These are phyloP conservation scores for Hipposideros larvatus DNA, from an alignment of 2,797 vertebrate species.

Conservation along the genomic window DNA sequence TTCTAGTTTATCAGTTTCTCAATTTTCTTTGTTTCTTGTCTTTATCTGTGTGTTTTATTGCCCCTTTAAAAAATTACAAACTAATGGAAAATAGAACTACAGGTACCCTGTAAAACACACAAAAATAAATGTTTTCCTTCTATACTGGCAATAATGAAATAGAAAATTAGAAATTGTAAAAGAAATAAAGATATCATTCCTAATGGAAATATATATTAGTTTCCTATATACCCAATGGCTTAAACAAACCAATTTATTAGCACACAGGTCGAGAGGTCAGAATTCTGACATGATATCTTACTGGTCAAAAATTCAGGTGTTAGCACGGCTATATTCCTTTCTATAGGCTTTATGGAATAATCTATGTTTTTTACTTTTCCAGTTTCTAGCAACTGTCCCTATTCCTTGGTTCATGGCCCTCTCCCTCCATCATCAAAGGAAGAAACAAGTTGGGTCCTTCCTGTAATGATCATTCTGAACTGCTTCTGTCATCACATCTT, in stretches of 20 bases:
- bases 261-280: not conserved
- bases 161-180: not conserved
- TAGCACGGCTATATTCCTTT: not conserved
- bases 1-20: not conserved
- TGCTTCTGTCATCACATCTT: not conserved
- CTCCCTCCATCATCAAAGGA: not conserved
- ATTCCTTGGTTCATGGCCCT: not conserved
- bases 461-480: not conserved
- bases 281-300: not conserved
- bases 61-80: not conserved
- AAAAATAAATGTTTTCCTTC: not conserved
- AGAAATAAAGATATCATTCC: not conserved
- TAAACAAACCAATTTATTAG: not conserved
- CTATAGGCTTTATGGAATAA: not conserved
- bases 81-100: not conserved
- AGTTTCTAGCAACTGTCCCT: not conserved
- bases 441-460: not conserved
- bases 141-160: not conserved
- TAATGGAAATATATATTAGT: not conserved
- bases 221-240: not conserved
- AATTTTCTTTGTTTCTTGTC: not conserved
- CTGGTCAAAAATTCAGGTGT: not conserved
- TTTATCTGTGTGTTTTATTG: not conserved
- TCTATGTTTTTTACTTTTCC: not conserved
- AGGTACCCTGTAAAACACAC: not conserved